phyloP scores from a whole-genome alignment of 1,140 invertebrate species.

The Drosophila sp. region DNA sequence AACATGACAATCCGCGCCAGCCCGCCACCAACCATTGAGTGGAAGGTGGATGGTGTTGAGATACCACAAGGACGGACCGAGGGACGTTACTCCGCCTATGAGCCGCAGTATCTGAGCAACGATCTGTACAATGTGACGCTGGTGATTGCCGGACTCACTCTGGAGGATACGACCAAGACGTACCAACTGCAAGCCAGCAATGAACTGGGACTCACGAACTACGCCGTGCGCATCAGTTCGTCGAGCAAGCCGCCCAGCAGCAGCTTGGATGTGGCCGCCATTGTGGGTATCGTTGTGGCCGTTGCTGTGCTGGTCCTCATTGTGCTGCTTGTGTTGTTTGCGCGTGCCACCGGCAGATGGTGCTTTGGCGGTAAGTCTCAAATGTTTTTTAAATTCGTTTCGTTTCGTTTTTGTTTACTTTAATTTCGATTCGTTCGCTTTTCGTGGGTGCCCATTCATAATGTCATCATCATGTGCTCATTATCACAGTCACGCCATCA shows the following conservation, averaged over 20 bases:
- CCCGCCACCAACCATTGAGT: slow-evolving; percentile 88
- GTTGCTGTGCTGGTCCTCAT: slow-evolving; percentile 88
- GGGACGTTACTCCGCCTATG: slow-evolving; percentile 72
- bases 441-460: slow-evolving; percentile 57
- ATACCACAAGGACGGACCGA: slow-evolving; percentile 86
- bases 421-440: slow-evolving; percentile 38
- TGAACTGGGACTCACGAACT: slow-evolving; percentile 87
- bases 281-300: slow-evolving; percentile 90
- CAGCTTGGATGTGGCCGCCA: slow-evolving; percentile 89
- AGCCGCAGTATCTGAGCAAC: slow-evolving; percentile 85
- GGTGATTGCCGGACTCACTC: slow-evolving; percentile 88
- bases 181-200: slow-evolving; percentile 89
- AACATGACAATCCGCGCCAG: slow-evolving; percentile 89
- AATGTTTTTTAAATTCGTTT: neutral
- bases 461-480: slow-evolving; percentile 53
- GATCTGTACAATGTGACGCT: slow-evolving; percentile 89
- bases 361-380: slow-evolving; percentile 91
- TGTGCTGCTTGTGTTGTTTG: slow-evolving; percentile 89
- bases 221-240: slow-evolving; percentile 88
- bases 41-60: slow-evolving; percentile 87
- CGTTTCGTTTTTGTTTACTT: too few species aligned
- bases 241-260: slow-evolving; percentile 86
- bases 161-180: slow-evolving; percentile 90
- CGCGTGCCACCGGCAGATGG: slow-evolving; percentile 91
- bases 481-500: slow-evolving; percentile 47